These are phyloP conservation scores for Tretioscincus oriximinensis DNA, from an alignment of 2,113 vertebrate species.

Conservation along the genomic window DNA sequence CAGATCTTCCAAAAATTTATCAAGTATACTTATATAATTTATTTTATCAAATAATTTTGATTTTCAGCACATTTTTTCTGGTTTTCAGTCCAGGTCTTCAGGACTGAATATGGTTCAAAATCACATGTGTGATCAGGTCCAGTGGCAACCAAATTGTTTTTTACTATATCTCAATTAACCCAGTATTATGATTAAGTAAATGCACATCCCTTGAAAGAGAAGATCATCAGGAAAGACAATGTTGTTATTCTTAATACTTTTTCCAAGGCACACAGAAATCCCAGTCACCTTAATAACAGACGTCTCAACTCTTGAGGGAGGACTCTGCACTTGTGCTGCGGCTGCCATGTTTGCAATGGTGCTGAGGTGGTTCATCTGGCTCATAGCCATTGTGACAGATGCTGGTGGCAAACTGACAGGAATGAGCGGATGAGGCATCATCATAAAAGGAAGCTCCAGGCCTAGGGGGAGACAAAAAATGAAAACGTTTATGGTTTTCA, in stretches of 20 bases:
- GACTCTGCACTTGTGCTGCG: conserved; percentile 94
- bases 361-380: conserved; percentile 99
- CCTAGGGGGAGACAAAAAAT: conserved; percentile 68
- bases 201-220: neutral
- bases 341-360: conserved; percentile 99
- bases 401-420: conserved; percentile 98
- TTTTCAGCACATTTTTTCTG: too few species aligned
- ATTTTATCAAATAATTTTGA: too few species aligned
- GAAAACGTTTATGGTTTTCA: conserved; percentile 10
- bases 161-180: neutral
- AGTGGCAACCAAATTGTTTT: neutral
- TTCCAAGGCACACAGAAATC: neutral
- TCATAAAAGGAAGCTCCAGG: conserved; percentile 99
- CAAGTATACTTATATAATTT: too few species aligned
- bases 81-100: too few species aligned
- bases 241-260: neutral
- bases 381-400: conserved; percentile 99
- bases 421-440: conserved; percentile 99
- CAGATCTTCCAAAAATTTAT: too few species aligned
- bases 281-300: conserved; percentile 97
- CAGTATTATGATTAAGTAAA: neutral
- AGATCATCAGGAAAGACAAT: neutral
- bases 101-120: too few species aligned
- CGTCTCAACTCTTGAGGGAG: conserved; percentile 94
- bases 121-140: too few species aligned